phyloP scores from a whole-genome alignment of 1,140 invertebrate species.

The Medauroidea extradentata region DNA sequence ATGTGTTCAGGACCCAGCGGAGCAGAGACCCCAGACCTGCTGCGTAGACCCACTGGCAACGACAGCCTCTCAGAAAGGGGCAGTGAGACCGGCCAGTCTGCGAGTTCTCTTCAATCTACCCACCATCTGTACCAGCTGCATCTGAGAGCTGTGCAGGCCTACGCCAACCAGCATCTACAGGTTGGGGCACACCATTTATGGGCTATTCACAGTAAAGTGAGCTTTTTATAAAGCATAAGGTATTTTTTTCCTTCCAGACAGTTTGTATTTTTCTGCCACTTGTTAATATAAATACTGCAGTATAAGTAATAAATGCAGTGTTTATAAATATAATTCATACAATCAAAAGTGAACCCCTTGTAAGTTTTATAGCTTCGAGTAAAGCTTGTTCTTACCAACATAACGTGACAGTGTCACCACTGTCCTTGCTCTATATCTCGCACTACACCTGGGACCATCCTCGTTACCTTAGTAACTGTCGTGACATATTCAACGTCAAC shows the following conservation, averaged over 20 bases:
- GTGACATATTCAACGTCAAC: too few relatives aligned
- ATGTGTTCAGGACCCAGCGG: conserved; percentile 17
- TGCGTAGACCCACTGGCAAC: conserved; percentile 24
- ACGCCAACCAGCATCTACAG: conserved; percentile 9
- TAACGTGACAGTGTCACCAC: too few relatives aligned
- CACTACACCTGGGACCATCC: too few relatives aligned
- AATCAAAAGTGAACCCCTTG: background rate
- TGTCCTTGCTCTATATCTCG: too few relatives aligned
- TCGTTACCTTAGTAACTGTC: too few relatives aligned
- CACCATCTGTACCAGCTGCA: conserved; percentile 24
- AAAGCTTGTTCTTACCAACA: too few relatives aligned
- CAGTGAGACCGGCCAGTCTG: conserved; percentile 10
- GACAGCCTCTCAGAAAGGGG: conserved; percentile 16
- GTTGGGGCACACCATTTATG: background rate
- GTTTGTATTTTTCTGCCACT: background rate
- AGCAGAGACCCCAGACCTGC: conserved; percentile 30
- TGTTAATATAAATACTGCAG: background rate
- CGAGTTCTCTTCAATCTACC: background rate
- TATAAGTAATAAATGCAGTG: background rate
- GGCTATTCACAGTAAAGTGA: background rate
- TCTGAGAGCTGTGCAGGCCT: conserved; percentile 25
- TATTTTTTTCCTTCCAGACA: too few relatives aligned
- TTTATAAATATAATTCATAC: background rate
- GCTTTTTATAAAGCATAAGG: too few relatives aligned
- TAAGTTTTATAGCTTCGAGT: too few relatives aligned